These are phyloP conservation scores for Nothobranchius furzeri DNA, from an alignment of 2,113 vertebrate species.

Conservation along the genomic window DNA sequence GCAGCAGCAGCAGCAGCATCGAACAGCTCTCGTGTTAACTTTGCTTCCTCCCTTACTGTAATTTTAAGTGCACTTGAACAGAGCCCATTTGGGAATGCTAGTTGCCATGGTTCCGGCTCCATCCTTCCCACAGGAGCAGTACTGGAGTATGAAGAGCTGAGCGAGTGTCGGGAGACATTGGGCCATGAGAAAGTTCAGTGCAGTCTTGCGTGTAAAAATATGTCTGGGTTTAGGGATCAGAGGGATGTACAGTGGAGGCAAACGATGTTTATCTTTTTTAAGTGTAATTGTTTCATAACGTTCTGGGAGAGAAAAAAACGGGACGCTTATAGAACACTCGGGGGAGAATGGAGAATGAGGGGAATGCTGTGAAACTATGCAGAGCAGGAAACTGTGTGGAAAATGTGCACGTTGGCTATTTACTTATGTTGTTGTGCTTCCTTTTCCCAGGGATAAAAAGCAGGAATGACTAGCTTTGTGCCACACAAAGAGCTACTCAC, in stretches of 20 bases:
- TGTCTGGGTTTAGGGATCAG: slow-evolving; percentile 55
- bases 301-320: slow-evolving; percentile 26
- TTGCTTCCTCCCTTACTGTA: slow-evolving; percentile 60
- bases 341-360: slow-evolving; percentile 67
- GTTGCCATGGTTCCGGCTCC: slow-evolving; percentile 65
- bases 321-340: slow-evolving; percentile 38
- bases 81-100: slow-evolving; percentile 60
- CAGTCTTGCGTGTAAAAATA: slow-evolving; percentile 34
- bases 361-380: slow-evolving; percentile 64
- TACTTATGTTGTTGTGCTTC: slow-evolving; percentile 45
- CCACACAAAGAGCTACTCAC: background rate
- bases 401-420: slow-evolving; percentile 53
- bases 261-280: slow-evolving; percentile 40
- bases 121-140: slow-evolving; percentile 61
- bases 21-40: slow-evolving; percentile 39
- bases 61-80: slow-evolving; percentile 54
- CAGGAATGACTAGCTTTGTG: slow-evolving; percentile 4
- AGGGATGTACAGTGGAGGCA: slow-evolving; percentile 42
- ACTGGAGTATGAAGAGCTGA: slow-evolving; percentile 26
- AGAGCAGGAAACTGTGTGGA: slow-evolving; percentile 40
- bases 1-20: slow-evolving; percentile 35
- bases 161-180: slow-evolving; percentile 45
- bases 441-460: slow-evolving; percentile 57
- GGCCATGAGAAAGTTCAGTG: slow-evolving; percentile 78
- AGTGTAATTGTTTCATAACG: slow-evolving; percentile 25